Base-by-base conservation (phyloP, 2,797 vertebrate species). In the Poecilia gillii region DNA sequence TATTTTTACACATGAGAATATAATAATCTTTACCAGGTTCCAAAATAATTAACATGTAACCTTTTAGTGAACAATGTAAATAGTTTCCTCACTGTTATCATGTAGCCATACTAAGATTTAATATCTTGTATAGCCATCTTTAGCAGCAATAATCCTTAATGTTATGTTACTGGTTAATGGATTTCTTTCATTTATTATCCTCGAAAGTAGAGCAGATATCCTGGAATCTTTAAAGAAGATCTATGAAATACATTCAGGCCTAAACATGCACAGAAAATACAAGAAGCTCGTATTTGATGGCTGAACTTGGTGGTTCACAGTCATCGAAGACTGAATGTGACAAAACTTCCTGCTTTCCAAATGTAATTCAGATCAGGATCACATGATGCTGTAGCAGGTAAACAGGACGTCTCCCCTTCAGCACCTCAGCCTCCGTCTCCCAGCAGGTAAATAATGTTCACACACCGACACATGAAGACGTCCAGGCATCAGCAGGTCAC, bases 401-500 rank as follows among this genome's bases (percentile, higher is more conserved):
- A 93, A 78, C 95, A 95, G 47, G 94, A 93, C 90, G 89, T 88
- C 51, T 80, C 91, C 0, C 87, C 94, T 7, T 95, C 96, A 81
- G 94, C 96, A 86, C 94, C 93, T 78, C 96, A 94, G 6, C 96
- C 95, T 91, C 96, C 97, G 59, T 98, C 97, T 76, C 96, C 97
- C 83, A 98, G 95, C 97, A 98, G 97, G 98, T 98, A 96, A 53
- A 77, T 84, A 47, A 75, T 53, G 36, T 72, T 18, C n/a, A 13
- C 77, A 74, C 71, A 78, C 8, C 46, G 23, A 9, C 9, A 14
- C 6, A 1, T 45, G 41, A n/a, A n/a, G 43, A 71, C 25, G 13
- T 45, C 11, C 41, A n/a, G 68, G 39, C 5, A 2, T 45, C 68
- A 25, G 66, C 6, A n/a, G 11, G 3, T 45, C 68, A 41, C 23